Evolutionary conservation across 2,113 vertebrate genomes (phyloP), one percentile per base, ranked within the genome.

Genomic region (Myrmophylax atrothorax): DNA sequence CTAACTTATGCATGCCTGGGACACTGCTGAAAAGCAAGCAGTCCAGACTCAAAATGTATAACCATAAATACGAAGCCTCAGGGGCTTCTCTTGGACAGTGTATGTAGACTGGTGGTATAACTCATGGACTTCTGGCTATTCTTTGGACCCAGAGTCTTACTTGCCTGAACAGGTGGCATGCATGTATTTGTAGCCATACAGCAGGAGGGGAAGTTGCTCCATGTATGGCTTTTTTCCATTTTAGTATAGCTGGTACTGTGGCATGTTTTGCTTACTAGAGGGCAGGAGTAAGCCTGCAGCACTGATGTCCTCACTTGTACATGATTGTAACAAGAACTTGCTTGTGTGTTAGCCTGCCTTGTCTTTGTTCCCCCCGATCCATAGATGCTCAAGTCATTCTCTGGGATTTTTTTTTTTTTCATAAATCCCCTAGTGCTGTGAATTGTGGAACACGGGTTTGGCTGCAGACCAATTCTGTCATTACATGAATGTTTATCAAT

Each of bases 1-100:
- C 20, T 1, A 5, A 75, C 56, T 49, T 76, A 37, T 1, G 4
- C 0, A 18, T 47, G 49, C 63, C 5, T 5, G 22, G 24, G 6
- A 4, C 19, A 52, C 11, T 29, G 33, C 26, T 68, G 47, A 6
- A 7, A 63, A 75, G 40, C 62, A 44, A 33, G 19, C 11, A 44
- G 55, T 15, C 19, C 22, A 42, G 37, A 35, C 20, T 58, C 42
- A 35, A 59, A 58, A n/a, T 5, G 24, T 35, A 13, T 6, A 10
- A 60, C 11, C 16, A 44, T 16, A 56, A 29, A 60, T 17, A 52
- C 14, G 28, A 86, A 91, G n/a, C 28, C 12, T 49, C 72, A 18
- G 29, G 7, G 11, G 8, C 10, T 37, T 79, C 50, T 82, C n/a
- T 38, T 18, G 19, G 37, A 35, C 23, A 72, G 10, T 6, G 6